Base-by-base conservation (phyloP, 1,140 invertebrate genomes). In the Zeugodacus cucurbitae region DNA sequence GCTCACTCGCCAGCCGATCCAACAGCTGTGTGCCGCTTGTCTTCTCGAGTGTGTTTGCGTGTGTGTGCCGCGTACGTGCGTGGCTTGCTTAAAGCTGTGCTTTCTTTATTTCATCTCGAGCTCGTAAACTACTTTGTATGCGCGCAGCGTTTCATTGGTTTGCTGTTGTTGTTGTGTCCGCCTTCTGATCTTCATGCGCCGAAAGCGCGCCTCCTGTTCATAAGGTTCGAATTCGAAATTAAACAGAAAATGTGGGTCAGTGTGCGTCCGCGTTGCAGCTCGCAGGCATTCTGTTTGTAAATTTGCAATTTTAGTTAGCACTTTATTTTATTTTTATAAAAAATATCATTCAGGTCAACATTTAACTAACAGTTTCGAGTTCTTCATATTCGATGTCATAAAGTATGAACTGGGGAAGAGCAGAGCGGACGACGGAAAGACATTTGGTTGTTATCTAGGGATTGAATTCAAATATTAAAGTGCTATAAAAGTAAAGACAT, bases 241-340 rank as follows among this genome's bases (percentile, higher is more conserved):
- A 82, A n/a, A 8, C 22, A n/a, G 41, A 29, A 41, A 82, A 82
- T 82, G 74, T 82, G 41, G 74, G 74, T 82, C 74, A 82, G 74
- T 82, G 11, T 82, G 74, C 3, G 74, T 82, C n/a, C 44, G 41
- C 74, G 26, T 48, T 48, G n/a, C 74, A 48, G 26, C 37, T 48
- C 11, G 11, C 5, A 26, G 26, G 74, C 41, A 14, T 11, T n/a
- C 74, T 26, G 20, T 26, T 82, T 3, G 14, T 7, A 17, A 32
- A 70, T 37, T 70, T 29, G 22, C 22, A 62, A 62, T 26, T 62
- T 59, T 59, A 7, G 6, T 54, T 6, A 7, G 48, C 48, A 54
- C 4, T 59, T 59, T 26, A 14, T 0, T 0, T 54, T 54, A 17
- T 54, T 54, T 54, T 11, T 20, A 20, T 20, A 20, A 54, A 54